Conservation (phyloP, 1,140 invertebrate species). For the Apocrypta bakeri region DNA sequence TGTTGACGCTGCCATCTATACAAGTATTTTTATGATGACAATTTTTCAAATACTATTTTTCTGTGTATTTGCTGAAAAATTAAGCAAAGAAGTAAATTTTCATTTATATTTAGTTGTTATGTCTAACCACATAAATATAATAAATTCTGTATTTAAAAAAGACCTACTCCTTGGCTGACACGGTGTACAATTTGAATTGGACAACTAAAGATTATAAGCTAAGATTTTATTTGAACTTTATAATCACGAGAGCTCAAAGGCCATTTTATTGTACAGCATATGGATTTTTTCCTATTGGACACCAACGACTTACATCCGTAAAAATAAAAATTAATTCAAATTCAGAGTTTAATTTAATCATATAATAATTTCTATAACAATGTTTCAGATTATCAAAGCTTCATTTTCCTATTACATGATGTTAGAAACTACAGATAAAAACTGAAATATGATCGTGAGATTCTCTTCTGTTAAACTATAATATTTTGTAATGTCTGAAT, state of each 20-base stretch:
- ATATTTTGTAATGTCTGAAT: no score
- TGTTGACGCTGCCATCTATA: no score
- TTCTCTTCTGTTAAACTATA: neutral
- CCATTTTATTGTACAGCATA: neutral
- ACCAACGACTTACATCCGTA: neutral
- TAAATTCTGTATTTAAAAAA: neutral
- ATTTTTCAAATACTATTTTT: neutral
- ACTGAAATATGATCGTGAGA: no score
- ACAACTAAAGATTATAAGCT: neutral
- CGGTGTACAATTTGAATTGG: neutral
- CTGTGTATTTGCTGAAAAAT: no score
- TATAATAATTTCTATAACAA: no score
- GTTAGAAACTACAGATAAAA: neutral
- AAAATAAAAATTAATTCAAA: neutral
- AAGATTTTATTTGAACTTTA: neutral
- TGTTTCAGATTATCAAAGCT: neutral
- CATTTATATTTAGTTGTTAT: no score
- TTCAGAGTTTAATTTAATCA: no score
- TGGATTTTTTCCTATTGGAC: neutral
- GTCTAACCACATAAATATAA: neutral
- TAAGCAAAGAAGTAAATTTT: neutral
- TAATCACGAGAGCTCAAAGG: neutral
- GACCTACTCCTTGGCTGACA: neutral
- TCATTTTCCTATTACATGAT: conserved; percentile 4
- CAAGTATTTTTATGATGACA: neutral